Percentiles rank a stretch among this genome's conserved stretches.
These are phyloP conservation scores for Scylla paramamosain DNA, from an alignment of 1,140 invertebrate genomes.

Conservation along the genomic window DNA sequence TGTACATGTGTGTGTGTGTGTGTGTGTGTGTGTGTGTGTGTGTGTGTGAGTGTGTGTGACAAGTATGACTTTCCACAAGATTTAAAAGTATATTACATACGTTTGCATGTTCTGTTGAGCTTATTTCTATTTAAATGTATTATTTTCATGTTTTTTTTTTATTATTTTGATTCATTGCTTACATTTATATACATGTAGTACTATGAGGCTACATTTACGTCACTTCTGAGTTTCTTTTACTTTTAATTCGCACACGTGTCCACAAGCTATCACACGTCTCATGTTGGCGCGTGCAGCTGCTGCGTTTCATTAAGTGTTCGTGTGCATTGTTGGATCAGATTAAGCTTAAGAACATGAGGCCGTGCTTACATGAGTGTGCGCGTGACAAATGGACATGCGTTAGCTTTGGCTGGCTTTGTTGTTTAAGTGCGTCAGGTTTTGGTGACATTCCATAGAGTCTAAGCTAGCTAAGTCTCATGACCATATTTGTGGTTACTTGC, in stretches of 20 bases:
- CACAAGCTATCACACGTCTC: background rate
- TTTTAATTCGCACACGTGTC: background rate
- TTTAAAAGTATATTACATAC: background rate
- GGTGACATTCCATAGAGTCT: too few relatives aligned
- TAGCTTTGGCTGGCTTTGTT: background rate
- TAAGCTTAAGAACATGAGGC: background rate
- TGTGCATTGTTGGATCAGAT: background rate
- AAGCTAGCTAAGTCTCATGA: too few relatives aligned
- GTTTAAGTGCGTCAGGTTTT: too few relatives aligned
- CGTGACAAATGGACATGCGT: background rate
- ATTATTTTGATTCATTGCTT: background rate
- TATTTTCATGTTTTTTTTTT: background rate
- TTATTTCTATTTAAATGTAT: background rate
- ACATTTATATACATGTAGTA: constrained; percentile 28
- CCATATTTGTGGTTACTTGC: too few relatives aligned
- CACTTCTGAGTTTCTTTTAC: background rate
- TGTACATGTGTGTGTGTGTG: background rate
- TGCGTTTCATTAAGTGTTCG: background rate
- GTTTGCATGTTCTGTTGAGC: background rate
- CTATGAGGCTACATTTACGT: background rate
- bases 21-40: background rate
- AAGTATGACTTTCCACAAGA: background rate
- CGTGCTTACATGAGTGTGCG: background rate
- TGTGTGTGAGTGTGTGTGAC: background rate
- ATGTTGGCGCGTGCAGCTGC: background rate